phyloP scores from a whole-genome alignment of 2,113 vertebrate species.

The Trogon melanurus region DNA sequence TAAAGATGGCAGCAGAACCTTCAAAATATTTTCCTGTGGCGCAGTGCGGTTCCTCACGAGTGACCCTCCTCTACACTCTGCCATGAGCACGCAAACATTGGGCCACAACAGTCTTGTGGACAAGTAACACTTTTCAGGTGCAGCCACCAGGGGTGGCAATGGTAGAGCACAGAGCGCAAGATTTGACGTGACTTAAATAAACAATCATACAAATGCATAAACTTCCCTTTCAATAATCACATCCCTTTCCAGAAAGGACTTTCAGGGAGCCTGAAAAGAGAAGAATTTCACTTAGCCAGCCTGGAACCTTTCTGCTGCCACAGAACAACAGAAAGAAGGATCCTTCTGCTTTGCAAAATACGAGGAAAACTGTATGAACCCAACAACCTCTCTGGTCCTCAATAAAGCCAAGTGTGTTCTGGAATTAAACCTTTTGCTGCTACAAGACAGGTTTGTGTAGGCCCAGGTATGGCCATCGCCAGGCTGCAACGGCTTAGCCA shows the following conservation, averaged over 20 bases:
- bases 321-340: background rate
- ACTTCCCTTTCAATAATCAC: background rate
- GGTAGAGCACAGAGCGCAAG: background rate
- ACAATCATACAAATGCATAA: background rate
- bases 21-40: background rate
- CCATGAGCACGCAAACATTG: background rate
- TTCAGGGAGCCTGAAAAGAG: background rate
- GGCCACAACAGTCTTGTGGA: background rate
- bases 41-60: background rate
- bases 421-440: background rate
- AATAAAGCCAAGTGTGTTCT: background rate
- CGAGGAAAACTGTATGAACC: background rate
- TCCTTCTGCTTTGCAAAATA: background rate
- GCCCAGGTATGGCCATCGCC: background rate
- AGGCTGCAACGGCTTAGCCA: background rate
- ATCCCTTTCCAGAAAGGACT: background rate
- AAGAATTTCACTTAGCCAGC: background rate
- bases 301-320: background rate
- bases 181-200: background rate
- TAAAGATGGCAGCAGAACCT: background rate
- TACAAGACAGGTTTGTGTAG: background rate
- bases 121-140: background rate
- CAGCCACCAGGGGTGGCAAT: background rate
- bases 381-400: background rate
- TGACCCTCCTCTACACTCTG: background rate